Conservation (phyloP, 64 coral and sea anemone genomes). For the Trachythela sp. region DNA sequence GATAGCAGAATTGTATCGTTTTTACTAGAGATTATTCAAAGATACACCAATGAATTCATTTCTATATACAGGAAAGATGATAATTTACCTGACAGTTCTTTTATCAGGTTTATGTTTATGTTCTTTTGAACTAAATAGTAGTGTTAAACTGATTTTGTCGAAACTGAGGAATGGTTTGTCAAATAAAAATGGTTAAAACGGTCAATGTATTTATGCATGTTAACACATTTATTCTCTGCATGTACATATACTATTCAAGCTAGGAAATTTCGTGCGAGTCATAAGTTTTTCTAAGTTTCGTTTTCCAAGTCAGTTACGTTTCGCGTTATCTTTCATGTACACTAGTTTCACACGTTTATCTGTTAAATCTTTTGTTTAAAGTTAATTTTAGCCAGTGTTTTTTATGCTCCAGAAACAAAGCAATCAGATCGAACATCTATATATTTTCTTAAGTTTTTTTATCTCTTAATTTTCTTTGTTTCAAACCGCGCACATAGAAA, state of each 20-base stretch:
- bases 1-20: background rate
- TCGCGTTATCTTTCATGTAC: background rate
- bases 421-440: background rate
- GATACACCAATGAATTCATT: background rate
- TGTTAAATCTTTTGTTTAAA: background rate
- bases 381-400: background rate
- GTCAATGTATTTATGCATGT: background rate
- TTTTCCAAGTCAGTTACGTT: no score
- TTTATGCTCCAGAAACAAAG: background rate
- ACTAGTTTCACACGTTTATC: background rate
- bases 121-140: background rate
- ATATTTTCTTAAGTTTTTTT: background rate
- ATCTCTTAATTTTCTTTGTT: background rate
- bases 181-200: background rate
- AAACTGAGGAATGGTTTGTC: background rate
- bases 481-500: background rate
- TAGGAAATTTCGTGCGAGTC: no score
- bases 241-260: no score
- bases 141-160: no score
- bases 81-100: no score
- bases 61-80: no score
- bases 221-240: no score
- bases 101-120: no score
- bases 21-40: background rate
- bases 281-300: no score